Conservation (phyloP, 2,113 vertebrate genomes). For the Nanorana parkeri region DNA sequence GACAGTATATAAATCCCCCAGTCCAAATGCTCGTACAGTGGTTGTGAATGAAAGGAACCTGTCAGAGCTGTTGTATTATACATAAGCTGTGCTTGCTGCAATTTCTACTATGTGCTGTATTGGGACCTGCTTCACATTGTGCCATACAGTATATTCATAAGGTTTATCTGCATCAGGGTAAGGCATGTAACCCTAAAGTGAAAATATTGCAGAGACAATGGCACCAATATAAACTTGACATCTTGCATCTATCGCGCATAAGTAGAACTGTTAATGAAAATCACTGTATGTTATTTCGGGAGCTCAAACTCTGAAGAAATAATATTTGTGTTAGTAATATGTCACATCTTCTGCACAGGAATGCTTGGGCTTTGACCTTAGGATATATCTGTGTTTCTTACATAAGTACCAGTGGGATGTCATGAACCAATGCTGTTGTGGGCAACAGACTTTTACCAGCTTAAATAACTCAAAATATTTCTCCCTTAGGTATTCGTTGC, state of each 20-base stretch:
- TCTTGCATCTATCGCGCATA: not conserved
- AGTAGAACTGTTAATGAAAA: no score
- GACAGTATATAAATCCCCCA: no score
- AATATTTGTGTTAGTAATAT: not conserved
- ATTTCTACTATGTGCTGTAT: no score
- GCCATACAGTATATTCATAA: no score
- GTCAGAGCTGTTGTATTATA: no score
- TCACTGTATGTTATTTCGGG: no score
- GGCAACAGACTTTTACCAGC: not conserved
- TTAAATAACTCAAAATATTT: not conserved
- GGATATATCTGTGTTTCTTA: not conserved
- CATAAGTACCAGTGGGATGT: not conserved
- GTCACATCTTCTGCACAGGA: not conserved
- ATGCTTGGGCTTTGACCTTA: not conserved
- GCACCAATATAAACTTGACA: not conserved
- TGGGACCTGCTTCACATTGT: no score
- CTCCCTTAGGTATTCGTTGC: slow-evolving; percentile 3
- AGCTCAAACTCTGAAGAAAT: not conserved
- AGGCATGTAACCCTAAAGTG: no score
- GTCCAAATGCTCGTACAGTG: no score
- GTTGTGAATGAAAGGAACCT: no score
- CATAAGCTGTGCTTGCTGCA: no score
- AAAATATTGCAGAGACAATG: not conserved
- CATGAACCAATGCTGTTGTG: not conserved
- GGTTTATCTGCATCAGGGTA: no score